phyloP scores from a whole-genome alignment of 2,113 vertebrate genomes.

The Lepisosteus osseus region DNA sequence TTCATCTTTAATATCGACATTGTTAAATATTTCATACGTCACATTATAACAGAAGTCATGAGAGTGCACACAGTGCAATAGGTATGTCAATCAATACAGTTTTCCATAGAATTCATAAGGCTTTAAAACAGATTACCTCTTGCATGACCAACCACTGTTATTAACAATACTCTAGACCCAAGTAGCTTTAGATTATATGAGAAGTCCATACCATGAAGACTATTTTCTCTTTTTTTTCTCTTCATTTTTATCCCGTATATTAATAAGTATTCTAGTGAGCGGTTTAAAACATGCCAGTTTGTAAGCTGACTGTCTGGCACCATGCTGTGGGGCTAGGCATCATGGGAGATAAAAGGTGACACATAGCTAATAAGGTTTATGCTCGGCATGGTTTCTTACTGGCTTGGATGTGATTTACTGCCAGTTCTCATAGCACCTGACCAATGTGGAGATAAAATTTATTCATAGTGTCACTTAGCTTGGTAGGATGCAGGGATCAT shows the following conservation, averaged over 20 bases:
- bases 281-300: neutral
- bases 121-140: too few species aligned
- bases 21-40: too few species aligned
- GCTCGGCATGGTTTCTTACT: conserved; percentile 27
- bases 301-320: conserved; percentile 1
- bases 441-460: conserved; percentile 38
- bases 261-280: neutral
- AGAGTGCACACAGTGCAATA: too few species aligned
- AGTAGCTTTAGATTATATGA: too few species aligned
- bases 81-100: too few species aligned
- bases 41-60: too few species aligned
- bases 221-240: too few species aligned
- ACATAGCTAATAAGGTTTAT: conserved; percentile 42
- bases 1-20: too few species aligned
- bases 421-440: conserved; percentile 37
- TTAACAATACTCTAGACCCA: too few species aligned
- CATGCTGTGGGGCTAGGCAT: neutral
- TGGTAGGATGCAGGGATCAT: conserved; percentile 38
- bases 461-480: conserved; percentile 37
- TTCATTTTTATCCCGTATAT: neutral
- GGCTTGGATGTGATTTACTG: conserved; percentile 38
- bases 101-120: too few species aligned
- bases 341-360: conserved; percentile 36
- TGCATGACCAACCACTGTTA: too few species aligned
- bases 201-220: too few species aligned